Evolutionary conservation across 2,797 vertebrate genomes (phyloP), one percentile per base, ranked within the genome.

Genomic region (Xyrichtys novacula): DNA sequence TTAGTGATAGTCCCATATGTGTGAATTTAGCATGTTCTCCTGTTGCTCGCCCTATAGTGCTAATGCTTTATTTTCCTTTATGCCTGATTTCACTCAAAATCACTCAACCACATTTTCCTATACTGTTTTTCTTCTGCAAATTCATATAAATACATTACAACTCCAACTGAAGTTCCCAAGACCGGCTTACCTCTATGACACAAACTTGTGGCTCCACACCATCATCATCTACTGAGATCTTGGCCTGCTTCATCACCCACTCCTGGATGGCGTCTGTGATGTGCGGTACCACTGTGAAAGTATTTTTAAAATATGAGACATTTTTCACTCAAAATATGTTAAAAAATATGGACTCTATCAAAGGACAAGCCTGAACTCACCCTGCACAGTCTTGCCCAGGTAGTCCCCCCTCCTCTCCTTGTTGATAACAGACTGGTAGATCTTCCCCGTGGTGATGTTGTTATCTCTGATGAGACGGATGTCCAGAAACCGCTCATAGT

Each of bases 191-290:
- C 95, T 99, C 97, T 39, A 98, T 98, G 26, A 99, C 96, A 71
- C 97, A 99, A 55, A 99, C 96, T 96, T 98, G 95, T 64, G 98
- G 97, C 55, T 97, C 95, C 31, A 96, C 73, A 1, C 92, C 96
- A 11, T 98, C 97, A 28, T 95, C 95, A 50, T 99, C 97, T 4
- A 98, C 97, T 14, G 97, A 95, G 68, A 99, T 92, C 58, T 28
- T 91, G 1, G 97, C 96, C 79, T 99, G 96, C 26, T 92, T 95
- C 96, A 98, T 96, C 0, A 98, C 96, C 96, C 96, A 97, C 36
- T 98, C 97, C 84, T 99, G 97, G 67, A 99, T 97, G 7, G 97
- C 96, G 84, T 99, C 97, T 25, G 97, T 99, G 92, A 99, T 99
- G 74, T 98, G 97, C 31, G 97, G 97, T 6, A 99, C 96, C 79